These are phyloP conservation scores for Lepetodrilus schrolli DNA, from an alignment of 2,888 invertebrate species.

Conservation along the genomic window DNA sequence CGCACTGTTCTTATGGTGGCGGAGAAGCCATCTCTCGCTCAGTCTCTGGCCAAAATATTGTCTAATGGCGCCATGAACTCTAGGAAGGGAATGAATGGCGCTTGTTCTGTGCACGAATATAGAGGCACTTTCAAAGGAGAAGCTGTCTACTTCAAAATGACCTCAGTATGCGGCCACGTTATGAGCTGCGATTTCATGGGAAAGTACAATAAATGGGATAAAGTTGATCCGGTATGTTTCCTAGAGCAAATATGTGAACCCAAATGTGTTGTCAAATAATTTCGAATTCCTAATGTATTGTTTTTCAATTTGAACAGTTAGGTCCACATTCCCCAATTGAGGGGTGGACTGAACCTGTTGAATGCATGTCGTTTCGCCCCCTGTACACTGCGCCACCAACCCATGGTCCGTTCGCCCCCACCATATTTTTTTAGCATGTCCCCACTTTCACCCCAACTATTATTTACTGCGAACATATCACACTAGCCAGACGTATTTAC, in stretches of 20 bases:
- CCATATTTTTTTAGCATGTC: too few species aligned
- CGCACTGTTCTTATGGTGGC: constrained; percentile 90
- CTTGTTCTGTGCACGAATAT: constrained; percentile 97
- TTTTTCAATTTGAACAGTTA: not conserved
- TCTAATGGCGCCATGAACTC: constrained; percentile 88
- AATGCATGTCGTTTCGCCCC: too few species aligned
- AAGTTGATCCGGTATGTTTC: constrained; percentile 89
- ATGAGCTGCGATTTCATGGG: constrained; percentile 91
- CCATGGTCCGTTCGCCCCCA: too few species aligned
- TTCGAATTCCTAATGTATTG: not conserved
- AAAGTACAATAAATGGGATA: constrained; percentile 99
- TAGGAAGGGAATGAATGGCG: constrained; percentile 90
- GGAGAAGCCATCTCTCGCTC: constrained; percentile 98
- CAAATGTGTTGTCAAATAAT: not conserved
- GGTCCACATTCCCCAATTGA: not conserved
- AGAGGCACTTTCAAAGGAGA: constrained; percentile 75
- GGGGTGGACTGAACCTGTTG: too few species aligned
- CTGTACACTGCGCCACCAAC: too few species aligned
- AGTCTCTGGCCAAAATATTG: constrained; percentile 92
- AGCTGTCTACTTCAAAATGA: constrained; percentile 84
- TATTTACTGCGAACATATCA: too few species aligned
- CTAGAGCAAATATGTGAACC: too few species aligned
- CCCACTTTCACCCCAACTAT: too few species aligned
- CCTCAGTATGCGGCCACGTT: constrained; percentile 99
- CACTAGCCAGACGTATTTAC: too few species aligned